These are phyloP conservation scores for Sipha flava DNA, from an alignment of 1,140 invertebrate species.

Conservation along the genomic window DNA sequence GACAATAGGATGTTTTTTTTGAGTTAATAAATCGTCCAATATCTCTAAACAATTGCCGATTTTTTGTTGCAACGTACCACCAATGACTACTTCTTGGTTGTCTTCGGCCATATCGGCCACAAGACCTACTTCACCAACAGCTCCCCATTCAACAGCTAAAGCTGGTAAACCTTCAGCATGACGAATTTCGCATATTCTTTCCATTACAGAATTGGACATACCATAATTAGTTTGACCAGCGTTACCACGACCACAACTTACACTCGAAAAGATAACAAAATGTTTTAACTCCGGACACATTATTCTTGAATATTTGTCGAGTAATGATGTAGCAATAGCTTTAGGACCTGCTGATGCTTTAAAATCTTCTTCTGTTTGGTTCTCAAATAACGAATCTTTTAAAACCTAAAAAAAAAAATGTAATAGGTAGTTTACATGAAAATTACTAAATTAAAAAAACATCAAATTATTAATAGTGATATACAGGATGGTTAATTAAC, in stretches of 20 bases:
- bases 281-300: slow-evolving; percentile 51
- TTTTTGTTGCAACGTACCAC: slow-evolving; percentile 72
- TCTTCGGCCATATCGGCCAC: slow-evolving; percentile 75
- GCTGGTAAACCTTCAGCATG: slow-evolving; percentile 52
- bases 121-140: slow-evolving; percentile 59
- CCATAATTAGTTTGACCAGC: slow-evolving; percentile 84
- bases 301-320: slow-evolving; percentile 52
- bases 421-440: slow-evolving; percentile 47
- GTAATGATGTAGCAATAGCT: slow-evolving; percentile 51
- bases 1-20: slow-evolving; percentile 54
- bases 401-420: slow-evolving; percentile 48
- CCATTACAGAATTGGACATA: slow-evolving; percentile 64
- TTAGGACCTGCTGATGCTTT: slow-evolving; percentile 51
- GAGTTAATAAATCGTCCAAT: slow-evolving; percentile 59
- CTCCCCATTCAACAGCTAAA: slow-evolving; percentile 63
- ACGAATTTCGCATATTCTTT: slow-evolving; percentile 58
- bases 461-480: slow-evolving; percentile 42
- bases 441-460: slow-evolving; percentile 47
- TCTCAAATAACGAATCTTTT: slow-evolving; percentile 54
- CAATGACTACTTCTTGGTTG: slow-evolving; percentile 62
- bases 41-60: slow-evolving; percentile 67
- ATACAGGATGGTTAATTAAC: no score
- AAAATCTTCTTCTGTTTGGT: slow-evolving; percentile 54
- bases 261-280: slow-evolving; percentile 76
- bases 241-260: slow-evolving; percentile 80